Conservation (phyloP, 2,888 invertebrate species). For the Sclerodermus sp. region DNA sequence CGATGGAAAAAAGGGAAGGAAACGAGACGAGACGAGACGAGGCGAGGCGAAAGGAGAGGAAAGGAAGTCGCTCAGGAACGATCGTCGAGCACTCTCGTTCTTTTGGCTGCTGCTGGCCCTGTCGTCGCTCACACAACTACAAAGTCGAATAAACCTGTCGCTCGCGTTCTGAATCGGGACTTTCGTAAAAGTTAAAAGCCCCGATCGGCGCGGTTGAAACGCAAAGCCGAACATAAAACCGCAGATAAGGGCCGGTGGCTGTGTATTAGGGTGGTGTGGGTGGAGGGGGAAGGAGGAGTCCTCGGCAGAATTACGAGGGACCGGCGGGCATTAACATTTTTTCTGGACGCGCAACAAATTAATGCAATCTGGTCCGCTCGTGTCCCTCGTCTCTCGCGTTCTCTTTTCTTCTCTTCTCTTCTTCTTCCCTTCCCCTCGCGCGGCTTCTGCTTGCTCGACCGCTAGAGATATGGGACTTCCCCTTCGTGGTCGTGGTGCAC, state of each 20-base stretch:
- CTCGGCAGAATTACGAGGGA: slow-evolving; percentile 49
- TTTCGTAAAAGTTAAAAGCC: slow-evolving; percentile 35
- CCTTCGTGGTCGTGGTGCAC: slow-evolving; percentile 23
- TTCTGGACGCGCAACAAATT: slow-evolving; percentile 50
- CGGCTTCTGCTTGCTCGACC: slow-evolving; percentile 2
- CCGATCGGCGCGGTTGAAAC: slow-evolving; percentile 32
- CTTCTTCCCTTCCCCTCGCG: slow-evolving; percentile 2
- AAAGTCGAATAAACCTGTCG: slow-evolving; percentile 38
- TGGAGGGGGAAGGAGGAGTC: slow-evolving; percentile 4
- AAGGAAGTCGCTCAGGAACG: too few species aligned
- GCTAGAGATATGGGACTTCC: background rate
- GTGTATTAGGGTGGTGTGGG: slow-evolving; percentile 14
- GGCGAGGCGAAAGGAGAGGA: too few species aligned
- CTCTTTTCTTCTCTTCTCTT: slow-evolving; percentile 19
- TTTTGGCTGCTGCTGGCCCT: too few species aligned
- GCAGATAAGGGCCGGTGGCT: slow-evolving; percentile 48
- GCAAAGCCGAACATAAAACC: slow-evolving; percentile 52
- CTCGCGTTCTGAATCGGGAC: slow-evolving; percentile 17
- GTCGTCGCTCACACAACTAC: too few species aligned
- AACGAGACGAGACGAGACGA: background rate
- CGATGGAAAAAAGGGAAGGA: background rate
- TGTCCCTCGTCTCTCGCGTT: slow-evolving; percentile 26
- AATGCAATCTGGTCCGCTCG: slow-evolving; percentile 49
- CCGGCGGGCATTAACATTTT: slow-evolving; percentile 52
- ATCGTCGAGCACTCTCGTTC: too few species aligned